Evolutionary conservation across 2,888 invertebrate species (phyloP).

Genomic region (Vanessa cardui): DNA sequence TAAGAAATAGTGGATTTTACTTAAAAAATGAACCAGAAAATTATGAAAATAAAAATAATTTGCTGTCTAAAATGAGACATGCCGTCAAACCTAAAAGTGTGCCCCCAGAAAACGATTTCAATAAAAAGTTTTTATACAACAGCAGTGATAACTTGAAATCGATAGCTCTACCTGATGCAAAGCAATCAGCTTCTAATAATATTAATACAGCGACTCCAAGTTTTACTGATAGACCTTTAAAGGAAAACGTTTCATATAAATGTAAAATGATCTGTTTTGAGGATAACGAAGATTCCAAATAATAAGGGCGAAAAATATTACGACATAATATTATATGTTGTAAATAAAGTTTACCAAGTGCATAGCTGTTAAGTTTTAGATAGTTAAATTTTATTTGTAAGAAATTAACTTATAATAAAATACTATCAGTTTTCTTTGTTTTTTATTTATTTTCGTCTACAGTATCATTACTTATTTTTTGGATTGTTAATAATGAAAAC

Average conservation of each 20-base stretch:
- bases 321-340: constrained; percentile 9
- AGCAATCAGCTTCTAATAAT: constrained; percentile 27
- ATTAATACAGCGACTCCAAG: constrained; percentile 10
- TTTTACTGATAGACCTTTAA: constrained; percentile 42
- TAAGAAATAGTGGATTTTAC: background rate
- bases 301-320: background rate
- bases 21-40: background rate
- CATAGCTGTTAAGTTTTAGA: constrained; percentile 1
- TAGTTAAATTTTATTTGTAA: background rate
- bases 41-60: background rate
- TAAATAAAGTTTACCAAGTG: constrained; percentile 16
- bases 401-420: background rate
- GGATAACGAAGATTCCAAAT: constrained; percentile 43
- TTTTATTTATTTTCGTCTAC: no score
- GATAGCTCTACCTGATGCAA: constrained; percentile 15
- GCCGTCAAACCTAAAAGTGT: constrained; percentile 5
- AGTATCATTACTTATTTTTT: no score
- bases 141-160: constrained; percentile 1
- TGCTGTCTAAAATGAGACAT: constrained; percentile 24
- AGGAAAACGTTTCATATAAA: constrained; percentile 67
- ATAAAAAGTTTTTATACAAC: constrained; percentile 2
- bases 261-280: constrained; percentile 69
- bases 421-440: background rate
- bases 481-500: no score
- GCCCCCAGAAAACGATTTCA: background rate